A percentile compares a stretch with the other conserved stretches of the same genome.
phyloP scores from a whole-genome alignment of 2,113 vertebrate genomes.

The Rhinogobius similis region DNA sequence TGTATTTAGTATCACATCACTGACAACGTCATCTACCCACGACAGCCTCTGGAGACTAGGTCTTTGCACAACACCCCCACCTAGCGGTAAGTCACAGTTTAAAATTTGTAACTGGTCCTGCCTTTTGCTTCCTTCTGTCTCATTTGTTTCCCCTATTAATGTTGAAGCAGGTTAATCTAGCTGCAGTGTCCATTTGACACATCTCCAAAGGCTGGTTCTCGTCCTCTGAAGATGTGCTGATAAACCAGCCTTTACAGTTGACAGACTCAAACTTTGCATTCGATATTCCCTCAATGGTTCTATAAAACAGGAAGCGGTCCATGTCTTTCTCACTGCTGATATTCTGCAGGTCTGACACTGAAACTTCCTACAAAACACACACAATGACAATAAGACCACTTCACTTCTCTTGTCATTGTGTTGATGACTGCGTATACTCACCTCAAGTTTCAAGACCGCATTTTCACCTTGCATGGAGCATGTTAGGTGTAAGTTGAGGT shows the following conservation, averaged over 20 bases:
- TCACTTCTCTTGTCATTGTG: neutral
- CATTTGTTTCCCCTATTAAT: neutral
- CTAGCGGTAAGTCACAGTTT: neutral
- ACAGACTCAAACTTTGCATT: slow-evolving; percentile 62
- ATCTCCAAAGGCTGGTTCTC: slow-evolving; percentile 47
- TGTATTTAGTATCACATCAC: neutral
- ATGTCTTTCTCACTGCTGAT: slow-evolving; percentile 9
- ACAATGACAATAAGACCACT: neutral
- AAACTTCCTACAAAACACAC: slow-evolving; percentile 31
- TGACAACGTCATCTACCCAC: neutral
- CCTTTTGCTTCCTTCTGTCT: neutral
- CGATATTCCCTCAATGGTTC: fast-evolving
- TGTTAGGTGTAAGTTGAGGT: slow-evolving; percentile 45
- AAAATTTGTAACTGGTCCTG: neutral
- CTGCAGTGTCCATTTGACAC: neutral
- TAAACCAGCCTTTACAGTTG: slow-evolving; percentile 60
- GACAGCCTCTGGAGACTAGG: neutral
- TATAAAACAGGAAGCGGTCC: slow-evolving; percentile 67
- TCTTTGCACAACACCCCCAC: neutral
- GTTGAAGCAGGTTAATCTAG: slow-evolving; percentile 10
- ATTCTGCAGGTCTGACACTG: neutral
- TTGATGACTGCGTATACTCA: slow-evolving; percentile 17
- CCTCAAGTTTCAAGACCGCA: slow-evolving; percentile 58
- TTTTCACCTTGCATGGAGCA: slow-evolving; percentile 7
- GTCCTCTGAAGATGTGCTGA: slow-evolving; percentile 37